Evolutionary conservation across 2,888 invertebrate species (phyloP), one percentile per base, ranked within the genome.

Genomic region (Alloscopus bannaensis): DNA sequence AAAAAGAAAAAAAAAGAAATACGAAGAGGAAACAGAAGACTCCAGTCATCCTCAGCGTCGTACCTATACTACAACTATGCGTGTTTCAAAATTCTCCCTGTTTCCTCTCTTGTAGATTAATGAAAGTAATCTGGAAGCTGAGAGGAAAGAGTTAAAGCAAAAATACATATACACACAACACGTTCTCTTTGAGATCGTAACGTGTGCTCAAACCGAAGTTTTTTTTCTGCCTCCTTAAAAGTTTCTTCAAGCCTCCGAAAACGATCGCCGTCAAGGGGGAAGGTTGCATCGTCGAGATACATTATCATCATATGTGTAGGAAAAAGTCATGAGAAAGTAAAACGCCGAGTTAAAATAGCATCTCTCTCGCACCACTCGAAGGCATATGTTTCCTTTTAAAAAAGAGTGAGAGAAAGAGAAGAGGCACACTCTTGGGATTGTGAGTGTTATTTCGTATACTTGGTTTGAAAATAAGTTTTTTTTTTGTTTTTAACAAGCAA

Each of bases 181-280:
- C n/a, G n/a, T n/a, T n/a, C n/a, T n/a, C n/a, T n/a, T n/a, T n/a
- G n/a, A n/a, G n/a, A n/a, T n/a, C n/a, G n/a, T n/a, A n/a, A n/a
- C n/a, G n/a, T n/a, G n/a, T n/a, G n/a, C n/a, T n/a, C n/a, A n/a
- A n/a, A n/a, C n/a, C n/a, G n/a, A 45, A 45, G 45, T 45, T 45
- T 36, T 36, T 36, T 36, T 36, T 45, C 45, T 4, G 45, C n/a
- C 42, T 42, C 13, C 42, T 2, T 50, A 16, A 55, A 57, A 57
- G 57, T 57, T 57, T 57, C 2, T n/a, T 1, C 11, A 22, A 50
- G 24, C 31, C 29, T 31, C 24, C 57, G 2, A 57, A 55, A 57
- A 29, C 57, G 29, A 57, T 57, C n/a, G 20, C 31, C 57, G 18
- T 57, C 57, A 57, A 31, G 31, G 57, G 29, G 45, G 45, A 45